Conservation (phyloP, 1,140 invertebrate genomes). For the Drosophila eugracilis region DNA sequence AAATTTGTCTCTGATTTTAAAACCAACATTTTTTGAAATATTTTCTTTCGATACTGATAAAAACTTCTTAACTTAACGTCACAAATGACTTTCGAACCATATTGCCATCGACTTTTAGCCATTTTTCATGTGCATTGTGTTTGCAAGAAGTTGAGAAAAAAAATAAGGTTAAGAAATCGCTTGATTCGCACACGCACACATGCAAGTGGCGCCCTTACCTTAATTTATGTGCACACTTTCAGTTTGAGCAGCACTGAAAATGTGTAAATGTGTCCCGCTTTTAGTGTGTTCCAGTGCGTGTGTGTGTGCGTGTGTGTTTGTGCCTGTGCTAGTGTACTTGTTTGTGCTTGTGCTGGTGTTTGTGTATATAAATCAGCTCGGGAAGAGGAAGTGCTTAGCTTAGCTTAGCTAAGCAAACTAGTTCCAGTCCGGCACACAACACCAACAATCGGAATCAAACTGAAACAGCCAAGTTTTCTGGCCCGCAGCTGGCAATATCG, state of each 20-base stretch:
- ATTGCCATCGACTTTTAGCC: neutral
- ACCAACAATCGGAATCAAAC: slow-evolving; percentile 29
- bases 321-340: slow-evolving; percentile 3
- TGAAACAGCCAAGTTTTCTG: slow-evolving; percentile 25
- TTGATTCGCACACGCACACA: slow-evolving; percentile 27
- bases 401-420: slow-evolving; percentile 71
- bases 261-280: slow-evolving; percentile 16
- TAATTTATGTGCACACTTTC: slow-evolving; percentile 76
- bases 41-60: too few species aligned
- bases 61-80: neutral
- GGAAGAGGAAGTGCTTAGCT: slow-evolving; percentile 76
- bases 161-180: slow-evolving; percentile 74
- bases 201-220: slow-evolving; percentile 37
- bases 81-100: neutral
- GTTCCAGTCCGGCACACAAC: slow-evolving; percentile 31
- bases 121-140: neutral
- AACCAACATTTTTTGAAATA: too few species aligned
- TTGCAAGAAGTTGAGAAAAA: slow-evolving; percentile 18
- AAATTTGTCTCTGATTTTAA: too few species aligned
- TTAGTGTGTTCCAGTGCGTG: too few species aligned
- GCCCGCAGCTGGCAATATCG: slow-evolving; percentile 32
- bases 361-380: slow-evolving; percentile 69
- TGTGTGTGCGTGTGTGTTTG: slow-evolving; percentile 1
- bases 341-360: slow-evolving; percentile 23
- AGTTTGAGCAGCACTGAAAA: slow-evolving; percentile 64